Evolutionary conservation across 2,888 invertebrate species (phyloP).

Genomic region (Caenorhabditis macrosperma): DNA sequence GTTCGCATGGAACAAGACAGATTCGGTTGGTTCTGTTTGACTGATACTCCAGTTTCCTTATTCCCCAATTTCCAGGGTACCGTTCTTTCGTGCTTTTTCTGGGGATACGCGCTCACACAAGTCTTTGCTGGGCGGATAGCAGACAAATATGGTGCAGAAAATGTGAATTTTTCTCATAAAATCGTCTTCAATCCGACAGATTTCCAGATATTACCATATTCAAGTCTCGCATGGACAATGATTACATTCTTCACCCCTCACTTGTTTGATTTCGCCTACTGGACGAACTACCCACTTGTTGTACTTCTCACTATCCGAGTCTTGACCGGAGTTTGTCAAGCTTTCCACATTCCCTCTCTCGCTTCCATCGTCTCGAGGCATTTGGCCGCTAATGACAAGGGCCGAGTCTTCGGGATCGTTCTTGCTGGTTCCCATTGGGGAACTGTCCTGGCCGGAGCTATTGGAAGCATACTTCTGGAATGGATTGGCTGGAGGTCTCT

Average conservation of each 20-base stretch:
- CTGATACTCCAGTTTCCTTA: too few species aligned
- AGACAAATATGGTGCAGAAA: constrained; percentile 78
- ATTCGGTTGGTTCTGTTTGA: constrained; percentile 82
- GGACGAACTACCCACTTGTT: constrained; percentile 82
- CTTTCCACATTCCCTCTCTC: constrained; percentile 86
- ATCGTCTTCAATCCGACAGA: neutral
- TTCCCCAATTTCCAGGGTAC: too few species aligned
- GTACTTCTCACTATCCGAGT: constrained; percentile 84
- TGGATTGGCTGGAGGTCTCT: constrained; percentile 85
- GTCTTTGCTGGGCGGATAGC: constrained; percentile 82
- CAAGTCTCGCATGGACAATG: constrained; percentile 82
- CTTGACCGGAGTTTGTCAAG: constrained; percentile 85
- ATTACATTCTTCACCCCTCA: constrained; percentile 78
- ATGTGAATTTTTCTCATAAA: constrained; percentile 21
- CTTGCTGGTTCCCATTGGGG: constrained; percentile 83
- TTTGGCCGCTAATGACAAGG: constrained; percentile 84
- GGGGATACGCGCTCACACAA: constrained; percentile 86
- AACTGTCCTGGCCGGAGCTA: constrained; percentile 85
- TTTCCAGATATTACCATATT: constrained; percentile 83
- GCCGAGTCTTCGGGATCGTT: constrained; percentile 85
- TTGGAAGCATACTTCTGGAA: constrained; percentile 85
- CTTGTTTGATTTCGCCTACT: constrained; percentile 81
- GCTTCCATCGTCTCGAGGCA: constrained; percentile 86
- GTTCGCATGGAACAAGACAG: constrained; percentile 85
- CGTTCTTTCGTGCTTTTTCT: constrained; percentile 86